Evolutionary conservation across 2,797 vertebrate species (phyloP).

Genomic region (Mycteria americana): DNA sequence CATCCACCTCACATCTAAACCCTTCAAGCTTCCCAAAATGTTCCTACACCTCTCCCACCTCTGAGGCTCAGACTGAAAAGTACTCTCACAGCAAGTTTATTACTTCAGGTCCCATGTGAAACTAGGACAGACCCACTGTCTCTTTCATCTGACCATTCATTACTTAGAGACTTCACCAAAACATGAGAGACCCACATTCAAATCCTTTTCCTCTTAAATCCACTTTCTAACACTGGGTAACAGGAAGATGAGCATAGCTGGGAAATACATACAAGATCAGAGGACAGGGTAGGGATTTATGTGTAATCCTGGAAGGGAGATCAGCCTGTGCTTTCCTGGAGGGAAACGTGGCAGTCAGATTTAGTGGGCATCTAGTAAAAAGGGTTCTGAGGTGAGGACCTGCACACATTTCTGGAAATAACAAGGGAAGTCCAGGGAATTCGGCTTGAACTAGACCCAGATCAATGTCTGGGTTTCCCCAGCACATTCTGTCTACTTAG

Average conservation of each 20-base stretch:
- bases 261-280: neutral
- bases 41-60: neutral
- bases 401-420: neutral
- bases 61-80: neutral
- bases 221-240: neutral
- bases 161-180: neutral
- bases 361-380: neutral
- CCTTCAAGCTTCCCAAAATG: neutral
- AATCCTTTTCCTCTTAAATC: neutral
- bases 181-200: neutral
- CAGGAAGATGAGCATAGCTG: neutral
- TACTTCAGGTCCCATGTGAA: neutral
- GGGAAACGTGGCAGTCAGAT: neutral
- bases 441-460: neutral
- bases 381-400: neutral
- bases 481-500: neutral
- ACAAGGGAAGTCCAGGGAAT: neutral
- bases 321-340: neutral
- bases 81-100: neutral
- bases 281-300: neutral
- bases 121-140: neutral
- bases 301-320: neutral
- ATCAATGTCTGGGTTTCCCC: neutral
- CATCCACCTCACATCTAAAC: neutral
- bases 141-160: neutral